Evolutionary conservation across 2,797 vertebrate genomes (phyloP).

Genomic region (Esox masquinongy): DNA sequence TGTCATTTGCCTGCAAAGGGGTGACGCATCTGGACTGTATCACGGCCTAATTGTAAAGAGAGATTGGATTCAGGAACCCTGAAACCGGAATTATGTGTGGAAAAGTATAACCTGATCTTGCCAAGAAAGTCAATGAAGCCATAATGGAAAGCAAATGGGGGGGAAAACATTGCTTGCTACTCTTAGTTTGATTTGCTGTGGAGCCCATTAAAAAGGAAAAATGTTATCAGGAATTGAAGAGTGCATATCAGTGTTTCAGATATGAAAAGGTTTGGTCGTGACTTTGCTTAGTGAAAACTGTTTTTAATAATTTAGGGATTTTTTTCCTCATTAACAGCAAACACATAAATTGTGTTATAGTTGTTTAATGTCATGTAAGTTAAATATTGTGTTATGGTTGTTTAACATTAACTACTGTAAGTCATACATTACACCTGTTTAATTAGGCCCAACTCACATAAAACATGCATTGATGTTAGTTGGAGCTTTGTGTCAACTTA

Average conservation of each 20-base stretch:
- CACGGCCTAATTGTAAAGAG: constrained; percentile 50
- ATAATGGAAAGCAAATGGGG: constrained; percentile 54
- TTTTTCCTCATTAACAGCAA: background rate
- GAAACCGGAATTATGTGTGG: constrained; percentile 24
- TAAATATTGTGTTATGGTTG: too few relatives aligned
- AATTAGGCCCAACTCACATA: background rate
- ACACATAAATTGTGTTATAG: too few relatives aligned
- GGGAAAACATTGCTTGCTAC: constrained; percentile 53
- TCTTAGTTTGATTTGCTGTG: constrained; percentile 56
- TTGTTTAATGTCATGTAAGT: too few relatives aligned
- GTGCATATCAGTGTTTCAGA: background rate
- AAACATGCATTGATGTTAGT: background rate
- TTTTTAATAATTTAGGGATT: background rate
- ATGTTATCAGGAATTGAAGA: constrained; percentile 4
- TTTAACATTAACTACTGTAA: background rate
- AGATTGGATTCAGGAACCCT: constrained; percentile 39
- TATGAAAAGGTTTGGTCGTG: background rate
- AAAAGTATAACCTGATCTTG: constrained; percentile 48
- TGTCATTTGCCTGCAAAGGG: constrained; percentile 32
- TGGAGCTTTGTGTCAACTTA: background rate
- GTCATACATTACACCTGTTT: background rate
- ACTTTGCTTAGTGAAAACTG: background rate
- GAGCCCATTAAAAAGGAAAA: constrained; percentile 18
- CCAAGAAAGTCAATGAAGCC: constrained; percentile 41
- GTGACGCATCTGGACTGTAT: constrained; percentile 38